Evolutionary conservation across 2,797 vertebrate genomes (phyloP), one percentile per base, ranked within the genome.

Genomic region (Thaleichthys pacificus): DNA sequence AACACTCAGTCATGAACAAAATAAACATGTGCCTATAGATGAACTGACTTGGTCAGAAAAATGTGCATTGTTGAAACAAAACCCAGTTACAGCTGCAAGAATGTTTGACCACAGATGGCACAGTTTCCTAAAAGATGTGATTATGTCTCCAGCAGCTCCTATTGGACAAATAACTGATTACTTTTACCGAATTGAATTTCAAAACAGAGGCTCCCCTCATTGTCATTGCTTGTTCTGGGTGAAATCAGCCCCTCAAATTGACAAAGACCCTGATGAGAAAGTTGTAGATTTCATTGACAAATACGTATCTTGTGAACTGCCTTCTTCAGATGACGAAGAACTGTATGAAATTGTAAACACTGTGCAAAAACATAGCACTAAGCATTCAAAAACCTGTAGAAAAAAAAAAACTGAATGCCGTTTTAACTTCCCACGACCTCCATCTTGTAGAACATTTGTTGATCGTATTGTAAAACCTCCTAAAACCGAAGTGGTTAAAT

Each of bases 161-260:
- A 61, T 79, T n/a, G 74, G 73, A 14, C 51, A 73, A 4, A 60
- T 76, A 11, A 9, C 24, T 7, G 70, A 76, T 17, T 73, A 11
- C 8, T 81, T 73, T 28, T 78, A 61, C 15, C 17, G 51, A n/a
- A 14, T 71, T 2, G 74, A 81, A 38, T 84, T 72, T 51, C 73
- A 83, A 22, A 15, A 57, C 57, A 70, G 74, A 73, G 70, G 79
- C 54, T 65, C 38, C 7, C 70, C 74, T 0, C 72, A 83, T n/a
- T 30, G 68, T 0, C 82, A 77, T 9, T 63, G 12, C 1, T 1
- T 75, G 0, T 2, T 61, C 3, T 80, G 69, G 71, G 15, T 69
- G 2, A n/a, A 74, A 5, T 9, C 11, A 6, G 64, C 71, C 3
- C 32, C 74, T 42, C 22, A 35, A 11, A 49, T 71, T 51, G 71